A percentile compares a stretch with the other conserved stretches of the same genome.
Conservation (phyloP, 2,797 vertebrate genomes). For the Aldrovandia affinis region DNA sequence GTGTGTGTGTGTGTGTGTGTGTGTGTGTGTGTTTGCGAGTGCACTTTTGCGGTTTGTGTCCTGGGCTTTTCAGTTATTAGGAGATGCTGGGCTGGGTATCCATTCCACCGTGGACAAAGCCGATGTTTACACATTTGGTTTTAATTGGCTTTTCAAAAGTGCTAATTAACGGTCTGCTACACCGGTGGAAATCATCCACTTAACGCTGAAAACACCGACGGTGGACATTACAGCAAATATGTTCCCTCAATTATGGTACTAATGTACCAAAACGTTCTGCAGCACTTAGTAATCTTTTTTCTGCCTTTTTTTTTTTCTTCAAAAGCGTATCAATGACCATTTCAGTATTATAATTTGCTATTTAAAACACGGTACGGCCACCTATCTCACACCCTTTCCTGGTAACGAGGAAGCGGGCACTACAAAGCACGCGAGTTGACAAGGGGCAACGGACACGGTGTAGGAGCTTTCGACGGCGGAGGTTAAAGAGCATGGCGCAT, state of each 20-base stretch:
- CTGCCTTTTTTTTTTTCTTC: not conserved
- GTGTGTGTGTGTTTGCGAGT: too few relatives aligned
- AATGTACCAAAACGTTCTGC: not conserved
- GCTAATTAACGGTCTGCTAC: not conserved
- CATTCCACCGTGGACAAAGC: not conserved
- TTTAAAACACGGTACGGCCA: not conserved
- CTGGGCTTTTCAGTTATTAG: not conserved
- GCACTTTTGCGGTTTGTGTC: not conserved
- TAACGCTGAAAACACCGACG: not conserved
- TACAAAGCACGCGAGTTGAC: not conserved
- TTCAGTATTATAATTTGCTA: not conserved
- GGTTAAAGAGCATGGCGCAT: not conserved
- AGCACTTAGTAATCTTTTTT: not conserved
- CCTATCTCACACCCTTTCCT: not conserved
- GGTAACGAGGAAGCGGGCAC: too few relatives aligned
- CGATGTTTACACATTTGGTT: constrained; percentile 4
- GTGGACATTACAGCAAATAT: not conserved
- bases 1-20: not conserved
- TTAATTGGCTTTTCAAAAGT: constrained; percentile 1
- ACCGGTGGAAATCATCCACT: not conserved
- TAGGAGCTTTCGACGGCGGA: not conserved
- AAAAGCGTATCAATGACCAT: not conserved
- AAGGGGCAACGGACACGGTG: not conserved
- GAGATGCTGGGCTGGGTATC: not conserved
- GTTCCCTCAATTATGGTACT: not conserved